Evolutionary conservation across 1,140 invertebrate species (phyloP).

Genomic region (Eurytemora carolleeae): DNA sequence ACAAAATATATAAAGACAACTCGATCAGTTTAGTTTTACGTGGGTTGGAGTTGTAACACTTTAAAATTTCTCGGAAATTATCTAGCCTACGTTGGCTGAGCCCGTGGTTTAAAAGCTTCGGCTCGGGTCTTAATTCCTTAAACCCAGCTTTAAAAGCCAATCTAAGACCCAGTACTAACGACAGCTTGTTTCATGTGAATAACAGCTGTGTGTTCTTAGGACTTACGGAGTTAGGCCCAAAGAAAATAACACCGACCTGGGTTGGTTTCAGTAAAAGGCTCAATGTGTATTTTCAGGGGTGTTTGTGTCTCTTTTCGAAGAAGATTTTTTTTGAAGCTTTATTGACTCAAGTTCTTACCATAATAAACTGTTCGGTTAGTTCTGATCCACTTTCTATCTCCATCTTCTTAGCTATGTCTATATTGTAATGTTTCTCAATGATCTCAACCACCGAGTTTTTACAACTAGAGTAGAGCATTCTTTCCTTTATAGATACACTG

Average conservation of each 20-base stretch:
- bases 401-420: constrained; percentile 41
- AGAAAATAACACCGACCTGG: neutral
- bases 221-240: too few species aligned
- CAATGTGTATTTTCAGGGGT: neutral
- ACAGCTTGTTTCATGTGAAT: too few species aligned
- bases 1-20: neutral
- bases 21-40: neutral
- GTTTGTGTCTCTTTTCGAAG: neutral
- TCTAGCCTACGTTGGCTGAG: too few species aligned
- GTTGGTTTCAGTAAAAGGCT: neutral
- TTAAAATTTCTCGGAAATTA: neutral
- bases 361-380: neutral
- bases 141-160: too few species aligned
- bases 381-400: neutral
- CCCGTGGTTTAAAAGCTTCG: too few species aligned
- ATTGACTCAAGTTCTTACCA: too few species aligned
- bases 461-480: constrained; percentile 94
- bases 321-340: neutral
- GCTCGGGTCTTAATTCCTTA: too few species aligned
- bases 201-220: too few species aligned
- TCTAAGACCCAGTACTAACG: too few species aligned
- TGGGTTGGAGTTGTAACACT: neutral
- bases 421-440: constrained; percentile 39
- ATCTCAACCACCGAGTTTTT: constrained; percentile 64
- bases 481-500: constrained; percentile 74